These are phyloP conservation scores for Drosophila varians DNA, from an alignment of 1,140 invertebrate genomes.

Conservation along the genomic window DNA sequence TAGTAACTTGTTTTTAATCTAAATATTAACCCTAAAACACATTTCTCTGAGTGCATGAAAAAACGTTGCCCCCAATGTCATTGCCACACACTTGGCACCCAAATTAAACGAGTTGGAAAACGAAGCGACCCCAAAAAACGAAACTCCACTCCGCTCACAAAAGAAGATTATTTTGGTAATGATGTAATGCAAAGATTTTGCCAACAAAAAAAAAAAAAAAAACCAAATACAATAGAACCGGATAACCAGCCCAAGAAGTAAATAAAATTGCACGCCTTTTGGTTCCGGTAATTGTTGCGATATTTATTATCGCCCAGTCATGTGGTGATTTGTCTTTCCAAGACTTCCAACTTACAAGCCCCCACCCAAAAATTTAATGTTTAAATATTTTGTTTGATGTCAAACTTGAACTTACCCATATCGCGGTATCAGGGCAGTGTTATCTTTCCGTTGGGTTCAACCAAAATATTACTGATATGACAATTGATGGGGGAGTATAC, in stretches of 20 bases:
- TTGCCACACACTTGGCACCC: slow-evolving; percentile 45
- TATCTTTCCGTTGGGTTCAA: slow-evolving; percentile 56
- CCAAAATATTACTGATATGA: slow-evolving; percentile 43
- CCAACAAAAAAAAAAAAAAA: slow-evolving; percentile 47
- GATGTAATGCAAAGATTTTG: slow-evolving; percentile 61
- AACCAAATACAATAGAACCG: slow-evolving; percentile 18
- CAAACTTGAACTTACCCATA: slow-evolving; percentile 52
- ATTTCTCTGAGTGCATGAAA: slow-evolving; percentile 21
- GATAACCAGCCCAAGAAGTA: slow-evolving; percentile 13
- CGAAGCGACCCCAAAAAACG: not conserved
- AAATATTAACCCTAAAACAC: not conserved
- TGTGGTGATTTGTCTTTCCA: slow-evolving; percentile 6
- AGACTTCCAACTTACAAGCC: not conserved
- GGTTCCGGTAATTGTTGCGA: slow-evolving; percentile 64
- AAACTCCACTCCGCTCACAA: not conserved
- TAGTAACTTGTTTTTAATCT: not conserved
- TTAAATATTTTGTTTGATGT: slow-evolving; percentile 22
- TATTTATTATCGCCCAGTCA: slow-evolving; percentile 39
- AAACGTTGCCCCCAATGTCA: slow-evolving; percentile 56
- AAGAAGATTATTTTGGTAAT: slow-evolving; percentile 34
- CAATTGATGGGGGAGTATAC: slow-evolving; percentile 27
- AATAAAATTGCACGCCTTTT: slow-evolving; percentile 70
- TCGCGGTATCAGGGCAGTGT: slow-evolving; percentile 37
- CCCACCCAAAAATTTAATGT: slow-evolving; percentile 11
- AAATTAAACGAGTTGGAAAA: slow-evolving; percentile 44